phyloP scores from a whole-genome alignment of 2,797 vertebrate genomes.

The Glyptemys insculpta region DNA sequence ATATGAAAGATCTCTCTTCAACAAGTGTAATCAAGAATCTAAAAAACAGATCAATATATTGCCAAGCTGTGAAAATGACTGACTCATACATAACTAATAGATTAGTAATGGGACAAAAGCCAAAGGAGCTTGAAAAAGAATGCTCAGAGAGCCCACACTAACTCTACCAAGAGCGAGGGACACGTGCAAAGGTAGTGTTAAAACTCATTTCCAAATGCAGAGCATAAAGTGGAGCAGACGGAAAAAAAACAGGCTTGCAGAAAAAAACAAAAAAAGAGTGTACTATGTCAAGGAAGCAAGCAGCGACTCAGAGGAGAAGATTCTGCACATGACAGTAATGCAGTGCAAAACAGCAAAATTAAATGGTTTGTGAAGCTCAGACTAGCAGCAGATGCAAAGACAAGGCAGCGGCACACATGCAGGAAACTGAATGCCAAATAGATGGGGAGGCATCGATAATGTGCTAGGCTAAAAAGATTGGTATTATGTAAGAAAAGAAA shows the following conservation, averaged over 20 bases:
- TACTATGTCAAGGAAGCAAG: not conserved
- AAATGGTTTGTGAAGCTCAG: not conserved
- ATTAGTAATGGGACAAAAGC: not conserved
- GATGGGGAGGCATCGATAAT: not conserved
- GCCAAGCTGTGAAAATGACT: not conserved
- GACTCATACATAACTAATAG: not conserved
- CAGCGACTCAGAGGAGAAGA: not conserved
- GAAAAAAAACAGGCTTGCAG: not conserved
- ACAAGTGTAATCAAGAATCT: not conserved
- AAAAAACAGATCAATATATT: not conserved
- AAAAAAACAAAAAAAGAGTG: no score
- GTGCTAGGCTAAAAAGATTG: not conserved
- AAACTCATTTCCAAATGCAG: not conserved
- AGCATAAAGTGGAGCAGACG: not conserved
- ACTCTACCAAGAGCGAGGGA: not conserved
- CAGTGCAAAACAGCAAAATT: not conserved
- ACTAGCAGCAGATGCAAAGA: not conserved
- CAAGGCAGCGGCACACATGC: not conserved
- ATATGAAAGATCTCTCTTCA: not conserved
- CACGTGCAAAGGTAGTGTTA: not conserved
- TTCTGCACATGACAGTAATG: not conserved
- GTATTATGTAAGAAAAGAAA: not conserved
- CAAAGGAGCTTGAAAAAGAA: not conserved
- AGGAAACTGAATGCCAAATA: not conserved
- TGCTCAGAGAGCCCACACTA: not conserved